These are phyloP conservation scores for Eudasyphora cyanicolor DNA, from an alignment of 2,888 invertebrate genomes.

Conservation along the genomic window DNA sequence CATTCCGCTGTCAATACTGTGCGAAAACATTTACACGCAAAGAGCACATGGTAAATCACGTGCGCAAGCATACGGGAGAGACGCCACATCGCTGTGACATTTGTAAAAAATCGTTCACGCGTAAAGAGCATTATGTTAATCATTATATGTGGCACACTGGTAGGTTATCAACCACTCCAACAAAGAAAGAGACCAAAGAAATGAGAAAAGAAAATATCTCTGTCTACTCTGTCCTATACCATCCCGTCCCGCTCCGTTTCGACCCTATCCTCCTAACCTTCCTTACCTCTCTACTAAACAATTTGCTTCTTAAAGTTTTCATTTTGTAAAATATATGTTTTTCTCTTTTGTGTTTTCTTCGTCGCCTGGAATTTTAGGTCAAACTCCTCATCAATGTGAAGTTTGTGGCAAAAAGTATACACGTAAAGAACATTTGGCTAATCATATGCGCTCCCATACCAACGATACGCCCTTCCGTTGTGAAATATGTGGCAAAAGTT, in stretches of 20 bases:
- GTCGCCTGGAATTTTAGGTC: constrained; percentile 81
- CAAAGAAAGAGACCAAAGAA: too few relatives aligned
- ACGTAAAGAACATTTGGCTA: constrained; percentile 92
- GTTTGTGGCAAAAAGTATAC: constrained; percentile 94
- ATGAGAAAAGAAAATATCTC: too few relatives aligned
- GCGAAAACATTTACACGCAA: constrained; percentile 92
- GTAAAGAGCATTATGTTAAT: constrained; percentile 93
- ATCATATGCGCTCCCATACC: constrained; percentile 93
- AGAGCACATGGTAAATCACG: constrained; percentile 93
- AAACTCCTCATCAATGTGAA: constrained; percentile 93
- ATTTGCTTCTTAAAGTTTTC: constrained; percentile 42
- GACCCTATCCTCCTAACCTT: constrained; percentile 26
- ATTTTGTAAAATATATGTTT: constrained; percentile 39
- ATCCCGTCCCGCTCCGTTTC: too few relatives aligned
- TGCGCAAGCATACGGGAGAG: constrained; percentile 90
- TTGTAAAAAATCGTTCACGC: constrained; percentile 92
- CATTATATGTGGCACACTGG: constrained; percentile 87
- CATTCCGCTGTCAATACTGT: constrained; percentile 91
- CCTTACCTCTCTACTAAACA: constrained; percentile 21
- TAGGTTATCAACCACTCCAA: constrained; percentile 72
- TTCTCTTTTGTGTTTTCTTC: constrained; percentile 17
- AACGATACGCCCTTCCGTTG: constrained; percentile 93
- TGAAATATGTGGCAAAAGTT: constrained; percentile 93
- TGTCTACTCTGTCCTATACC: too few relatives aligned
- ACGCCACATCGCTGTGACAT: constrained; percentile 92